Evolutionary conservation across 2,888 invertebrate species (phyloP).

Genomic region (Saturnia japonica): DNA sequence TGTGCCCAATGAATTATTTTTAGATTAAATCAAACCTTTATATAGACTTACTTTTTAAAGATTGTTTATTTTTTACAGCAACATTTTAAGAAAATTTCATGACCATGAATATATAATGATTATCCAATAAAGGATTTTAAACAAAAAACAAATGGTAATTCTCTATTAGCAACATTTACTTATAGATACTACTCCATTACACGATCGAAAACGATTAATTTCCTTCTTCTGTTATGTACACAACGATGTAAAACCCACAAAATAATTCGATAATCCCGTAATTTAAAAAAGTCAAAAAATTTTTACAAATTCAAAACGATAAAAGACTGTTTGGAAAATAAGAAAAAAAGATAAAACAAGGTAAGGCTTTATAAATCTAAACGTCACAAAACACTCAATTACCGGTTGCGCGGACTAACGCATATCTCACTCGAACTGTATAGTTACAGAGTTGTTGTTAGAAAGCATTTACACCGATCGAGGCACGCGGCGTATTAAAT

Average conservation of each 20-base stretch:
- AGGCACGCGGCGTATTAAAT: not conserved
- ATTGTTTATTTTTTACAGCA: too few relatives aligned
- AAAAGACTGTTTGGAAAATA: conserved; percentile 10
- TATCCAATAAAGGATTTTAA: too few relatives aligned
- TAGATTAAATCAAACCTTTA: too few relatives aligned
- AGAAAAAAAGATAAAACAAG: conserved; percentile 13
- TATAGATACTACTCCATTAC: too few relatives aligned
- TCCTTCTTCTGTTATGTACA: not conserved
- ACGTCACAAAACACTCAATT: conserved; percentile 18
- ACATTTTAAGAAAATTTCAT: too few relatives aligned
- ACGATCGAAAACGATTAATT: not conserved
- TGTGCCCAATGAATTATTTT: too few relatives aligned
- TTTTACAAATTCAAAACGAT: conserved; percentile 21
- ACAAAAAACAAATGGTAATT: too few relatives aligned
- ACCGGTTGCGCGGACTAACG: conserved; percentile 11
- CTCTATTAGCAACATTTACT: too few relatives aligned
- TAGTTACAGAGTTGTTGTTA: not conserved
- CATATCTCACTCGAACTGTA: conserved; percentile 13
- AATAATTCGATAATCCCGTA: not conserved
- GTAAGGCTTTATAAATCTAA: conserved; percentile 23
- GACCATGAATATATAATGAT: too few relatives aligned
- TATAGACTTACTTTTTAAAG: too few relatives aligned
- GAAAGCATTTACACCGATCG: not conserved
- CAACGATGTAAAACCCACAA: not conserved
- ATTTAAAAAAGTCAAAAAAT: not conserved